phyloP scores from a whole-genome alignment of 2,888 invertebrate genomes.

The Diarsia rubi region DNA sequence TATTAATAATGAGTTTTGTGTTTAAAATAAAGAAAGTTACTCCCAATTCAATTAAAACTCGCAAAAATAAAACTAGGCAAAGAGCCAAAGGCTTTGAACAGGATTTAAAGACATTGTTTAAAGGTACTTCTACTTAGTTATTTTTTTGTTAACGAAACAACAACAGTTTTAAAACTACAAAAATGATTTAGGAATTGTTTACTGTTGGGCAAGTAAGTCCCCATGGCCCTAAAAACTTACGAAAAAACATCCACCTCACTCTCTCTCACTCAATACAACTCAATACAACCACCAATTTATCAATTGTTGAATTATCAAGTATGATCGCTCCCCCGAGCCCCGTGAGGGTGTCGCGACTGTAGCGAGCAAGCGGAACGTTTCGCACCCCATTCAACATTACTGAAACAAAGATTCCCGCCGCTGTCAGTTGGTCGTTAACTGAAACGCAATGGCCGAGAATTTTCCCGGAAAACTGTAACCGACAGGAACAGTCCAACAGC shows the following conservation, averaged over 20 bases:
- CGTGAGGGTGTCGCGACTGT: not conserved
- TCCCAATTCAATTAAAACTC: not conserved
- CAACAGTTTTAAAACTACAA: not conserved
- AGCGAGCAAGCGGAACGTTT: slow-evolving; percentile 15
- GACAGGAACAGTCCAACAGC: not conserved
- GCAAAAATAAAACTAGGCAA: not conserved
- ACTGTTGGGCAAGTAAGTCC: not conserved
- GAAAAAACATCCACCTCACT: not conserved
- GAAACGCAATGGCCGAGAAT: slow-evolving; percentile 13
- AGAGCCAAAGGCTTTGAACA: not conserved
- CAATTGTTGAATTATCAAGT: slow-evolving; percentile 6
- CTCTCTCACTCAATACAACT: no score
- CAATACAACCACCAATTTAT: not conserved
- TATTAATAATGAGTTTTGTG: slow-evolving; percentile 26
- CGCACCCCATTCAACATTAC: slow-evolving; percentile 40
- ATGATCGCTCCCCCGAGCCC: slow-evolving; percentile 1
- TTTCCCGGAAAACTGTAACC: not conserved
- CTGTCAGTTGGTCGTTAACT: slow-evolving; percentile 21
- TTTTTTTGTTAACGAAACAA: not conserved
- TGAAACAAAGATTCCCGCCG: slow-evolving; percentile 28
- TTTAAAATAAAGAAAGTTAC: not conserved
- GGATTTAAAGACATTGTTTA: not conserved
- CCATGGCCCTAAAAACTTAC: not conserved
- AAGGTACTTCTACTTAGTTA: no score
- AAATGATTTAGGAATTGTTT: not conserved